Conservation (phyloP, 2,797 vertebrate genomes). For the Danio jaintianensis region DNA sequence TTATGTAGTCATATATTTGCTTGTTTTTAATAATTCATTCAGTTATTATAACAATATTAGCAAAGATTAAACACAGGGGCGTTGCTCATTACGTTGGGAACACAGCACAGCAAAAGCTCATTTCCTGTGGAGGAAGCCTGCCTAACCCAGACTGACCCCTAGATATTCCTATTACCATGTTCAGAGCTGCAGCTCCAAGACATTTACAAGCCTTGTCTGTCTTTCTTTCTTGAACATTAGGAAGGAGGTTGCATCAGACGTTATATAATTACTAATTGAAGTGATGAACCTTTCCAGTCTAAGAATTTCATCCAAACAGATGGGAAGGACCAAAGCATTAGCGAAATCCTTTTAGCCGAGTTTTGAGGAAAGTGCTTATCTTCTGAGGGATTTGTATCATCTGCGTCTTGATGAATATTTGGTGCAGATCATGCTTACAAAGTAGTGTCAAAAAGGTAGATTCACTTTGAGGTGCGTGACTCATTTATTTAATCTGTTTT, state of each 20-base stretch:
- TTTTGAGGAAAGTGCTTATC: conserved; percentile 60
- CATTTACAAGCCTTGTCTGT: conserved; percentile 68
- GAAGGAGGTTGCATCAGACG: conserved; percentile 71
- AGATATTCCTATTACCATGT: conserved; percentile 84
- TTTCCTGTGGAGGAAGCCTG: conserved; percentile 85
- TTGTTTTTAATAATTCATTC: conserved; percentile 89
- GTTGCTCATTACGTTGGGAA: conserved; percentile 85
- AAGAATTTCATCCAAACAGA: conserved; percentile 56
- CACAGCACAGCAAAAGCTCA: conserved; percentile 84
- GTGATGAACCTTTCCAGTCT: conserved; percentile 47
- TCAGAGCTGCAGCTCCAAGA: conserved; percentile 76
- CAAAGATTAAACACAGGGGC: conserved; percentile 84
- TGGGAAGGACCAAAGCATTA: conserved; percentile 60
- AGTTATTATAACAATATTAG: conserved; percentile 89
- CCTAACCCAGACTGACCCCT: conserved; percentile 82
- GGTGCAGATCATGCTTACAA: conserved; percentile 54
- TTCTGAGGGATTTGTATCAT: conserved; percentile 64
- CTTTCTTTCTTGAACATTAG: conserved; percentile 71
- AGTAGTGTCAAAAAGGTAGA: conserved; percentile 63
- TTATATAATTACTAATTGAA: conserved; percentile 62
- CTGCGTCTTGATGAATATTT: conserved; percentile 52
- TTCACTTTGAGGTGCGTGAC: conserved; percentile 63
- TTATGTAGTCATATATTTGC: conserved; percentile 74
- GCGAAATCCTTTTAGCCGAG: conserved; percentile 57
- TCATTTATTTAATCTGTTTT: conserved; percentile 70